Base-by-base conservation (phyloP, 2,113 vertebrate genomes). In the Chaetops frenatus region DNA sequence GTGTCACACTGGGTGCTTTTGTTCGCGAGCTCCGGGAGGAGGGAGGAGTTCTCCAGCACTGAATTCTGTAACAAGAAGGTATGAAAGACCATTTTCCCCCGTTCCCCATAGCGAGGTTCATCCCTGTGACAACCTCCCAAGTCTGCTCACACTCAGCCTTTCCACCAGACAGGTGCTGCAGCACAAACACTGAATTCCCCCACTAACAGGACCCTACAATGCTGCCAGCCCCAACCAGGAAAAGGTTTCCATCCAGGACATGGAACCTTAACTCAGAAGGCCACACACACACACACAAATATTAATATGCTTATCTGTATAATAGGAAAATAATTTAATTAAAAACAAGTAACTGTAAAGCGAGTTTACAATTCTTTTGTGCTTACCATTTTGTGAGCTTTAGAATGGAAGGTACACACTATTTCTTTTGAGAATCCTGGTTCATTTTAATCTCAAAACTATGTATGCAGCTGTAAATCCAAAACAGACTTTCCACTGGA, bases 1-100 rank as follows among this genome's bases (percentile, higher is more conserved):
- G 98, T 92, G 95, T 98, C 94, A n/a, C 96, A 94, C 81, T 97
- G 97, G 1, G 97, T 97, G 94, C 98, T 96, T 90, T 98, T 98
- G 97, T 93, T 98, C 42, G 97, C 98, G 81, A 97, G 97, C 95
- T 98, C 98, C 3, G 97, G 98, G 28, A 98, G 98, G 13, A 98
- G 94, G 88, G 97, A 97, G 33, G 98, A 96, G 66, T 97, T 97
- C 88, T 98, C 98, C 93, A 97, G 87, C 85, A 97, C 53, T 38
- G 96, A 97, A 35, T 98, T 98, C 98, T 98, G 96, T 20, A 96
- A 95, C 12, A 33, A 81, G 38, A 92, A 88, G 61, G 78, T 53
- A 66, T 47, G 40, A 78, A 95, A 82, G 47, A 88, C 36, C n/a
- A 28, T 81, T 56, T 79, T 53, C 33, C 27, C 4, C 28, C 3